Conservation (phyloP, 1,140 invertebrate genomes). For the Spodoptera frugiperda region DNA sequence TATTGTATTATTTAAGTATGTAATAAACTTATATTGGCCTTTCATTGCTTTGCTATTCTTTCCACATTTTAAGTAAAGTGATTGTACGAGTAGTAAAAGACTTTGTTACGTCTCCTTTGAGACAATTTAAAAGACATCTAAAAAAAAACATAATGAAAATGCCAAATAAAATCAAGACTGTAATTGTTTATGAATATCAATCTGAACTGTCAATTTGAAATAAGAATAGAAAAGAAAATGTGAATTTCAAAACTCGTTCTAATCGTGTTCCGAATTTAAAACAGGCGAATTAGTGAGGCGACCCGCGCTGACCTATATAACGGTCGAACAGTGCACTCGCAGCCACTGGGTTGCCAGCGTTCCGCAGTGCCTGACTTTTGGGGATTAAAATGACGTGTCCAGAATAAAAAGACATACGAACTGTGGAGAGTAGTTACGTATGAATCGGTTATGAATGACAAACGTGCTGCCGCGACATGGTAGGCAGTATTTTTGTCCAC, state of each 20-base stretch:
- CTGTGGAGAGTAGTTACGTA: background rate
- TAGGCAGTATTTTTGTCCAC: background rate
- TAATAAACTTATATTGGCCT: slow-evolving; percentile 5
- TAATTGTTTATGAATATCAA: background rate
- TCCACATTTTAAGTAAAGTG: background rate
- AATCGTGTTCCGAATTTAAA: slow-evolving; percentile 45
- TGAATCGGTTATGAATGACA: background rate
- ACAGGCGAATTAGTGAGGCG: slow-evolving; percentile 19
- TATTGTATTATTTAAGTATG: slow-evolving; percentile 19
- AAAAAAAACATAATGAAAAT: background rate
- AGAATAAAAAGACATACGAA: background rate
- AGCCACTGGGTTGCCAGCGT: background rate
- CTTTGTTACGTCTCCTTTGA: no score
- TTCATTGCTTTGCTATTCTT: background rate
- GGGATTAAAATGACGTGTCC: slow-evolving; percentile 16
- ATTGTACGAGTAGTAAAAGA: no score
- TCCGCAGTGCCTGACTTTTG: slow-evolving; percentile 17
- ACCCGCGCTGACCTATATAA: slow-evolving; percentile 40
- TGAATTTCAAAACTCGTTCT: slow-evolving; percentile 22
- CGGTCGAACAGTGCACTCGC: slow-evolving; percentile 35
- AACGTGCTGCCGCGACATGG: background rate
- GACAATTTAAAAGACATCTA: background rate
- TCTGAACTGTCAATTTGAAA: background rate
- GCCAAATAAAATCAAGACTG: background rate
- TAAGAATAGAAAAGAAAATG: slow-evolving; percentile 8